These are phyloP conservation scores for Omphaloscelis lunosa DNA, from an alignment of 2,888 invertebrate species.

Conservation along the genomic window DNA sequence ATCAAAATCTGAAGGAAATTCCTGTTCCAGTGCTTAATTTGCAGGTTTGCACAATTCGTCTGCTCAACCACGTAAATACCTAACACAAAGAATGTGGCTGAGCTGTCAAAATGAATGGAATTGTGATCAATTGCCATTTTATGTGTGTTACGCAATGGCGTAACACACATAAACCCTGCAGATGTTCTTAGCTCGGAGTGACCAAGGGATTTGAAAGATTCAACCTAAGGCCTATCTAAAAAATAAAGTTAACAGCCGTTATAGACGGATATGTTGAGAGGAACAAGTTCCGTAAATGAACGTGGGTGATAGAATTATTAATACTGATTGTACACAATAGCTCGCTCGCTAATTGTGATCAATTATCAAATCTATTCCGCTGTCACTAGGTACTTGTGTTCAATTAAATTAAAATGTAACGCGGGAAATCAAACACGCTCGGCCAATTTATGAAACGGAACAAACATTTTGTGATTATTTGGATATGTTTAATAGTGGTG, in stretches of 20 bases:
- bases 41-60: no score
- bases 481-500: not conserved
- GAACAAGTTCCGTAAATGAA: not conserved
- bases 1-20: no score
- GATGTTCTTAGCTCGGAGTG: not conserved
- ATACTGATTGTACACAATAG: constrained; percentile 45
- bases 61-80: no score
- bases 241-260: not conserved
- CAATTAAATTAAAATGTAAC: constrained; percentile 51
- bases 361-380: constrained; percentile 59
- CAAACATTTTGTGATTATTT: not conserved
- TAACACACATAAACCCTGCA: no score
- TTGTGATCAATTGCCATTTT: no score
- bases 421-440: constrained; percentile 18
- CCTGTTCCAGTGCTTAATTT: no score
- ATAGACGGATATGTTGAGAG: not conserved
- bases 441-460: constrained; percentile 17
- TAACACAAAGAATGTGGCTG: no score
- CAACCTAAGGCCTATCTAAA: not conserved
- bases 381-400: constrained; percentile 39
- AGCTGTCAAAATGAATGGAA: no score
- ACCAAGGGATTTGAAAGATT: not conserved
- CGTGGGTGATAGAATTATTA: constrained; percentile 25
- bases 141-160: no score
- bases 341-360: constrained; percentile 45